phyloP scores from a whole-genome alignment of 2,888 invertebrate species.

The Noctua janthe region DNA sequence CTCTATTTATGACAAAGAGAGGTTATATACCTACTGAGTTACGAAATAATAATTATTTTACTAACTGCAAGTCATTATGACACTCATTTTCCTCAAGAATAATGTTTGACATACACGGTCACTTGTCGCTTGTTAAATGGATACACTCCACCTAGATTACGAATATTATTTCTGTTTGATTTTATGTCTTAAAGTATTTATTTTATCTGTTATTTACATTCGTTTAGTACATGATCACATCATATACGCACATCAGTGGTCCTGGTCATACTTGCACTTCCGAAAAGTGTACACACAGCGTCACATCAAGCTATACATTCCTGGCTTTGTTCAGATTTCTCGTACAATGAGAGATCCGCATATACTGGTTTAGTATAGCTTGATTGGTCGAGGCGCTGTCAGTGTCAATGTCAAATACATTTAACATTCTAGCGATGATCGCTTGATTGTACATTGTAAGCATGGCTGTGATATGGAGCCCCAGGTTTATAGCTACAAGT shows the following conservation, averaged over 20 bases:
- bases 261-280: background rate
- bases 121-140: constrained; percentile 26
- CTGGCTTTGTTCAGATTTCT: background rate
- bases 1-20: background rate
- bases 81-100: constrained; percentile 19
- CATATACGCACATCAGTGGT: background rate
- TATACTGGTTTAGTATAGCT: background rate
- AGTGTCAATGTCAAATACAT: background rate
- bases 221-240: background rate
- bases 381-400: background rate
- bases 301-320: background rate
- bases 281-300: background rate
- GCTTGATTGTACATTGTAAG: background rate
- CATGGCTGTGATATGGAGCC: background rate
- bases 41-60: background rate
- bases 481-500: background rate
- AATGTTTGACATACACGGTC: constrained; percentile 34
- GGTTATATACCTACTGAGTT: background rate
- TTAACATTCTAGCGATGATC: background rate
- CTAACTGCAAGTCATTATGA: constrained; percentile 20
- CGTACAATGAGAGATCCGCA: background rate
- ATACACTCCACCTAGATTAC: constrained; percentile 10
- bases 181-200: constrained; percentile 1
- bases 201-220: constrained; percentile 1
- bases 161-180: constrained; percentile 7